These are phyloP conservation scores for Knipowitschia caucasica DNA, from an alignment of 2,797 vertebrate species.

Conservation along the genomic window DNA sequence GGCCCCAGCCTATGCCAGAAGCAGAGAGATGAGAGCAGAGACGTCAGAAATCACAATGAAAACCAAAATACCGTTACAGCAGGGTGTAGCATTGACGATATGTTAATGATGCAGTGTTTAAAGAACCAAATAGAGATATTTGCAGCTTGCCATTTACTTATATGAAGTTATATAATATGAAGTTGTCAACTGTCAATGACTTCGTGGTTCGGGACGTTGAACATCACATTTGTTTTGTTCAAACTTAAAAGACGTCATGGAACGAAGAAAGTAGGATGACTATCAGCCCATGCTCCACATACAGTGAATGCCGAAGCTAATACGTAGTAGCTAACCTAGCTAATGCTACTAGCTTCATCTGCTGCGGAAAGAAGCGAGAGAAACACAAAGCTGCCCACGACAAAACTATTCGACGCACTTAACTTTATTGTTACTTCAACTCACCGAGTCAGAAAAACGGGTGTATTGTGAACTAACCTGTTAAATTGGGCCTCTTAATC, in stretches of 20 bases:
- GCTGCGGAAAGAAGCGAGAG: slow-evolving; percentile 19
- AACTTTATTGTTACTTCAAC: neutral
- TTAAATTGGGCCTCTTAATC: slow-evolving; percentile 70
- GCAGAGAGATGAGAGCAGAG: neutral
- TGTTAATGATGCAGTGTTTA: neutral
- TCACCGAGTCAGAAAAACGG: too few relatives aligned
- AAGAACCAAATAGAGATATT: slow-evolving; percentile 39
- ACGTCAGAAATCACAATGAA: neutral
- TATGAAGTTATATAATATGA: neutral
- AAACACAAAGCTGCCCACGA: neutral
- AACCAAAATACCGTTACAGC: neutral
- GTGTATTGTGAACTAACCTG: slow-evolving; percentile 61
- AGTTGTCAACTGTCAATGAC: neutral
- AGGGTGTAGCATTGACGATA: neutral
- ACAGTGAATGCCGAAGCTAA: slow-evolving; percentile 39
- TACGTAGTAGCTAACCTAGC: slow-evolving; percentile 26
- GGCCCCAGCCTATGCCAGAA: neutral
- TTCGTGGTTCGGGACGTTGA: too few relatives aligned
- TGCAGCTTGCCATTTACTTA: slow-evolving; percentile 46
- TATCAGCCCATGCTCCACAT: neutral
- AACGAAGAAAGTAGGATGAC: neutral
- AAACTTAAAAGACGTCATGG: neutral
- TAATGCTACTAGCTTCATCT: slow-evolving; percentile 27
- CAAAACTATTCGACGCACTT: neutral
- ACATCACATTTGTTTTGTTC: neutral